Percentiles rank a stretch among this genome's conserved stretches.
These are phyloP conservation scores for Arnoldichthys spilopterus DNA, from an alignment of 2,797 vertebrate genomes.

Conservation along the genomic window DNA sequence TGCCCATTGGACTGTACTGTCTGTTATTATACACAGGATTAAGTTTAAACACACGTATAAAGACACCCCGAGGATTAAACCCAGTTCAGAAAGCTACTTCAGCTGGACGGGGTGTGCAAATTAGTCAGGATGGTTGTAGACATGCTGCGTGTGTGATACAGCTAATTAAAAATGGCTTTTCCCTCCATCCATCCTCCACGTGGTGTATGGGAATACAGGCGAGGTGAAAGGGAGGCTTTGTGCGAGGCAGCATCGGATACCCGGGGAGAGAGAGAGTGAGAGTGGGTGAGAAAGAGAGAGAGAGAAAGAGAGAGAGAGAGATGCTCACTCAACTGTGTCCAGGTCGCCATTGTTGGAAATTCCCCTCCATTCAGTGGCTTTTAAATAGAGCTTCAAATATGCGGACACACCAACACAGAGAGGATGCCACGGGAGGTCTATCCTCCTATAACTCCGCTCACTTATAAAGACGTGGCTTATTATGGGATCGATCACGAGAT, in stretches of 20 bases:
- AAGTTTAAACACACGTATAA: neutral
- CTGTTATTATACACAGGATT: neutral
- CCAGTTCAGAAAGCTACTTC: conserved; percentile 1
- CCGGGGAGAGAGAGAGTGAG: conserved; percentile 52
- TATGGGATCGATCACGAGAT: conserved; percentile 27
- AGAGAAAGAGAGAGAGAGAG: conserved; percentile 70
- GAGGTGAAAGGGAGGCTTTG: conserved; percentile 83
- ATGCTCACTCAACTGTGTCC: conserved; percentile 87
- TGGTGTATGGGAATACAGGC: conserved; percentile 82
- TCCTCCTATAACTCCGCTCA: conserved; percentile 40
- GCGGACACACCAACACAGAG: conserved; percentile 72
- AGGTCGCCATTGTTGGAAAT: conserved; percentile 83
- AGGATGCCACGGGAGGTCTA: conserved; percentile 42
- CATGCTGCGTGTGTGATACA: conserved; percentile 71
- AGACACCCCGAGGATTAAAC: neutral
- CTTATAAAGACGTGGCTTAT: conserved; percentile 45
- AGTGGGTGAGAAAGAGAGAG: conserved; percentile 63
- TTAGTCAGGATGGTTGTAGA: conserved; percentile 45
- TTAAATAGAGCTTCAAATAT: conserved; percentile 81
- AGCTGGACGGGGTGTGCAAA: conserved; percentile 31
- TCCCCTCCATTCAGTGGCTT: conserved; percentile 83
- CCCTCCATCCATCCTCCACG: conserved; percentile 79
- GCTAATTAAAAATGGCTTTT: conserved; percentile 76
- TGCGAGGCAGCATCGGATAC: conserved; percentile 78
- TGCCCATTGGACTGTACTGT: neutral